phyloP scores from a whole-genome alignment of 2,797 vertebrate genomes.

The Rhinoraja longicauda region DNA sequence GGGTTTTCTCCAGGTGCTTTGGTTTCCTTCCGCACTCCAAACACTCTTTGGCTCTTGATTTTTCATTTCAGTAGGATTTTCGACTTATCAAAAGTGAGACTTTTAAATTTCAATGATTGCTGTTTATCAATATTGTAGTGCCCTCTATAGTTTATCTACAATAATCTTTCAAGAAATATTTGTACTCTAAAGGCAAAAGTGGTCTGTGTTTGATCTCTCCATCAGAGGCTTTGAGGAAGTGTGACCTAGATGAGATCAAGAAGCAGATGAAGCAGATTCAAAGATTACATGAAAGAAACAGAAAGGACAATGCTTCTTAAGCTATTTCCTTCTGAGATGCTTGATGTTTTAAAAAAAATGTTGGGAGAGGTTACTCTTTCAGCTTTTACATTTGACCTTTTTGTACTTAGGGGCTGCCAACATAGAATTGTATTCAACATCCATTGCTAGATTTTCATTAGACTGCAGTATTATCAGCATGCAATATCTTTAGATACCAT shows the following conservation, averaged over 20 bases:
- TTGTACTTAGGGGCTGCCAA: neutral
- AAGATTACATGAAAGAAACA: conserved; percentile 36
- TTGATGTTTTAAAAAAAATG: conserved; percentile 20
- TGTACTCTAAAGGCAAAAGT: conserved; percentile 20
- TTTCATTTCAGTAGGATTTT: neutral
- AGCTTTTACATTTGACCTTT: conserved; percentile 26
- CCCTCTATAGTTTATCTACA: conserved; percentile 16
- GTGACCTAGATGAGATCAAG: conserved; percentile 23
- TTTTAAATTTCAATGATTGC: neutral
- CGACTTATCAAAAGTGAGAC: neutral
- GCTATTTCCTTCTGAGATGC: conserved; percentile 31
- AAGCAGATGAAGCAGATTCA: conserved; percentile 28
- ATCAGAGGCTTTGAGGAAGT: conserved; percentile 18
- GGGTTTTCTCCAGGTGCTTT: no score
- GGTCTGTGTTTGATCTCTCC: conserved; percentile 21
- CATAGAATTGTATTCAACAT: conserved; percentile 9
- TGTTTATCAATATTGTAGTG: neutral
- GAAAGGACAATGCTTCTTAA: conserved; percentile 28
- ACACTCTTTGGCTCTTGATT: neutral
- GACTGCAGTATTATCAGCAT: neutral
- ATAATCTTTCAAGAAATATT: conserved; percentile 26
- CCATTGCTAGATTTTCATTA: neutral
- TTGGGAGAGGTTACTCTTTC: conserved; percentile 2
- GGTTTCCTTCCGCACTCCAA: no score
- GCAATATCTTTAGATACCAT: neutral